These are phyloP conservation scores for Amblyornis subalaris DNA, from an alignment of 2,113 vertebrate genomes.

Conservation along the genomic window DNA sequence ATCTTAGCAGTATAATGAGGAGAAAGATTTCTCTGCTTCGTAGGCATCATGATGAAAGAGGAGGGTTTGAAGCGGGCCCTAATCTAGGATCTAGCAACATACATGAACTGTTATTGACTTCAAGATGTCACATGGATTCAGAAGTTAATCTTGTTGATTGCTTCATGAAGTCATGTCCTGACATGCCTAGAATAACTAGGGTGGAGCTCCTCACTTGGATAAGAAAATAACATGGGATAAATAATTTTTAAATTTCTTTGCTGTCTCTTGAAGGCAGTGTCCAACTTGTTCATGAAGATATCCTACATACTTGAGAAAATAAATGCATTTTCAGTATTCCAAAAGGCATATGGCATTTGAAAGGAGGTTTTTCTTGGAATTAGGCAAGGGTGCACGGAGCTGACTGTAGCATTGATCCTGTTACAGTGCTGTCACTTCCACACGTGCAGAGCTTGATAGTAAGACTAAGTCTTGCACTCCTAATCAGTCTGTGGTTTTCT, in stretches of 20 bases:
- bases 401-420: not conserved
- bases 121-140: not conserved
- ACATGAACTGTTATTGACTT: not conserved
- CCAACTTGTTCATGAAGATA: not conserved
- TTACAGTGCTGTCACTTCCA: not conserved
- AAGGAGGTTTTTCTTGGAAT: constrained; percentile 8
- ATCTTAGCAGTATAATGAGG: not conserved
- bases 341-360: not conserved
- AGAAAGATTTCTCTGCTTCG: not conserved
- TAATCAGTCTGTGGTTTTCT: not conserved
- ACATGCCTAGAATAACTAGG: not conserved
- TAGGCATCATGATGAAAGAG: not conserved
- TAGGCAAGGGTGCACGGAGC: not conserved
- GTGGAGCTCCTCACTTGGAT: not conserved
- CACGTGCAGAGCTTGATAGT: not conserved
- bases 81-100: not conserved
- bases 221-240: not conserved
- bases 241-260: not conserved
- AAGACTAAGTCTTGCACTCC: not conserved
- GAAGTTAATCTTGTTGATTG: not conserved
- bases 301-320: not conserved
- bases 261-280: not conserved
- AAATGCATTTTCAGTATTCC: not conserved
- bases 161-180: not conserved
- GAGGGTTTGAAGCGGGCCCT: not conserved